A percentile compares a stretch with the other conserved stretches of the same genome.
These are phyloP conservation scores for Thryonomys swinderianus DNA, from an alignment of 2,113 vertebrate genomes.

Conservation along the genomic window DNA sequence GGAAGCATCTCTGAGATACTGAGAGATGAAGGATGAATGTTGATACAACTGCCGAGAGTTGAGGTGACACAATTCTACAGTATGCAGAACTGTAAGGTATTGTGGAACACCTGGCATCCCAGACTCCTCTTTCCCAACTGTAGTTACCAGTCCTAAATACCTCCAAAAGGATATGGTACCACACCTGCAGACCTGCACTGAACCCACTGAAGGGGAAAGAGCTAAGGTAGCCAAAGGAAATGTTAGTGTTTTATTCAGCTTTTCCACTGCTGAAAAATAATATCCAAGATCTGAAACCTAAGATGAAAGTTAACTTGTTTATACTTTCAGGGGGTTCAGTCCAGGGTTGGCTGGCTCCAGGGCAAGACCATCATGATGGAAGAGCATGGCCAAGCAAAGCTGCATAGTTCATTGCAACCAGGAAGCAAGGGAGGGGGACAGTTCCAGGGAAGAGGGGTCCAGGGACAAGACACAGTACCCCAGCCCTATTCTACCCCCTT, in stretches of 20 bases:
- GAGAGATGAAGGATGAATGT: neutral
- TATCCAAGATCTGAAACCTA: neutral
- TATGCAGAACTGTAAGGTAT: neutral
- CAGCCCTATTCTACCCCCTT: rapidly evolving
- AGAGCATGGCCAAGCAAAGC: neutral
- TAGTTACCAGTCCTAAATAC: neutral
- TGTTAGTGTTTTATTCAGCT: neutral
- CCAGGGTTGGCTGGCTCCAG: neutral
- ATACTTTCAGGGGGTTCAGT: neutral
- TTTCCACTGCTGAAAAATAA: neutral
- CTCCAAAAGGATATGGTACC: neutral
- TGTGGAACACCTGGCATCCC: neutral
- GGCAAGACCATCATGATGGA: neutral
- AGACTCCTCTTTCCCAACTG: neutral
- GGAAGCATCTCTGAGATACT: neutral
- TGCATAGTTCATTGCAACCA: too few species aligned
- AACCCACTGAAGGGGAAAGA: neutral
- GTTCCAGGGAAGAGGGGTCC: neutral
- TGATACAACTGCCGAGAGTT: neutral
- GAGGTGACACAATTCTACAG: neutral
- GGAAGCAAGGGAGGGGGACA: neutral
- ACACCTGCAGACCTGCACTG: neutral
- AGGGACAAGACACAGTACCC: neutral
- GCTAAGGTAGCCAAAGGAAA: neutral
- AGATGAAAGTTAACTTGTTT: neutral